Conservation (phyloP, 1,140 invertebrate species). For the Drosophila watanabei region DNA sequence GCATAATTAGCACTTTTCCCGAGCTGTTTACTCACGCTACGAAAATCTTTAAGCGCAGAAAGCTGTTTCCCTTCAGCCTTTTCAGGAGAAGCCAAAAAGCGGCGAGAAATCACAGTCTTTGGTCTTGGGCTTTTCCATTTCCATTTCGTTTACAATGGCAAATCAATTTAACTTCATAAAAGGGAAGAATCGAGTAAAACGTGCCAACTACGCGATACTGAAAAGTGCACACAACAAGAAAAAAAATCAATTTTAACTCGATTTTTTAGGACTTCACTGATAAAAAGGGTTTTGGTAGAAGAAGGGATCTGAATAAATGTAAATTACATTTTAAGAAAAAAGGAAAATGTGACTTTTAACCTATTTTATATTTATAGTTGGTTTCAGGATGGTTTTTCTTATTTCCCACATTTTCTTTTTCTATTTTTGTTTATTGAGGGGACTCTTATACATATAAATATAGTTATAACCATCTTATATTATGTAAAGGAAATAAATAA, state of each 20-base stretch:
- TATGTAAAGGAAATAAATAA: too few relatives aligned
- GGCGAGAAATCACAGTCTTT: slow-evolving; percentile 16
- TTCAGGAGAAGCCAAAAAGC: not conserved
- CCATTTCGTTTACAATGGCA: slow-evolving; percentile 37
- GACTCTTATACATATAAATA: too few relatives aligned
- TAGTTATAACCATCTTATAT: too few relatives aligned
- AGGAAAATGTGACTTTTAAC: too few relatives aligned
- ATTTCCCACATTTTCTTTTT: too few relatives aligned
- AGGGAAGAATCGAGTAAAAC: slow-evolving; percentile 18
- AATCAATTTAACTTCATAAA: slow-evolving; percentile 50
- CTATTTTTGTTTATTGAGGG: too few relatives aligned
- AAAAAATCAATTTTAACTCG: slow-evolving; percentile 5
- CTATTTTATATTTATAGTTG: too few relatives aligned
- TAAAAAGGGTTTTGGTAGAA: not conserved
- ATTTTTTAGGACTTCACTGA: not conserved
- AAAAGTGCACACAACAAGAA: slow-evolving; percentile 8
- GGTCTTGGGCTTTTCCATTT: slow-evolving; percentile 10
- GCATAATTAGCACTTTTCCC: slow-evolving; percentile 50
- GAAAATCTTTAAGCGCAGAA: slow-evolving; percentile 15
- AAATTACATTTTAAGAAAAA: too few relatives aligned
- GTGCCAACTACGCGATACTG: slow-evolving; percentile 50
- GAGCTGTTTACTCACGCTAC: slow-evolving; percentile 6
- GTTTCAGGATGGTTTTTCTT: too few relatives aligned
- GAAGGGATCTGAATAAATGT: not conserved
- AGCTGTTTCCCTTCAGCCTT: not conserved